A percentile compares a stretch with the other conserved stretches of the same genome.
These are phyloP conservation scores for Oedothorax gibbosus DNA, from an alignment of 1,140 invertebrate species.

Conservation along the genomic window DNA sequence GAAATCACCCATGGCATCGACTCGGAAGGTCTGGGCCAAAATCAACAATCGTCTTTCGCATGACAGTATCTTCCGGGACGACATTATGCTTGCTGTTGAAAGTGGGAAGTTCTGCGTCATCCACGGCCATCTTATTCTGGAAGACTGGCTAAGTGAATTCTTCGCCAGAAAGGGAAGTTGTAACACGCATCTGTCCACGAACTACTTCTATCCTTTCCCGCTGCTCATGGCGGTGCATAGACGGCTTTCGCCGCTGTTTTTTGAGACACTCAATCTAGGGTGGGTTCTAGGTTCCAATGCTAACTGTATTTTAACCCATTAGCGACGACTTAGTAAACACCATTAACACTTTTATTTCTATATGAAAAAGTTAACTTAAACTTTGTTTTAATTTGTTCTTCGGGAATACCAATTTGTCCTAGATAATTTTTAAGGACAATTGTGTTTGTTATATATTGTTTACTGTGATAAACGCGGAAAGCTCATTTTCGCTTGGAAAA, in stretches of 20 bases:
- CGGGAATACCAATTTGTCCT: too few relatives aligned
- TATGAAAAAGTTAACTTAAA: too few relatives aligned
- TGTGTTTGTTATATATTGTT: too few relatives aligned
- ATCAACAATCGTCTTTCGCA: not conserved
- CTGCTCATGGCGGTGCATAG: slow-evolving; percentile 29
- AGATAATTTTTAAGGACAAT: too few relatives aligned
- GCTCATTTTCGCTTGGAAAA: too few relatives aligned
- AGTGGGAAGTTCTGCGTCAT: slow-evolving; percentile 12
- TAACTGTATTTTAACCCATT: too few relatives aligned
- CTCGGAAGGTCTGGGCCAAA: slow-evolving; percentile 3
- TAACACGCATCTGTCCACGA: slow-evolving; percentile 30
- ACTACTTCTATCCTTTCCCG: slow-evolving; percentile 41
- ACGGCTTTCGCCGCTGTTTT: not conserved
- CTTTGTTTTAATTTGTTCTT: too few relatives aligned
- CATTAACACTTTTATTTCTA: too few relatives aligned
- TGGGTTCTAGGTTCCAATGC: not conserved
- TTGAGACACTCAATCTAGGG: slow-evolving; percentile 19
- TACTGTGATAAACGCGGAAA: too few relatives aligned
- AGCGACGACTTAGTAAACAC: too few relatives aligned
- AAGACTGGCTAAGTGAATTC: not conserved
- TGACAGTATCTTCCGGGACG: not conserved
- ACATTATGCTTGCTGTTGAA: not conserved
- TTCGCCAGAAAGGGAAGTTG: not conserved
- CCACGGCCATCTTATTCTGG: slow-evolving; percentile 34
- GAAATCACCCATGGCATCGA: not conserved